phyloP scores from a whole-genome alignment of 2,797 vertebrate species.

The Spea hammondii region DNA sequence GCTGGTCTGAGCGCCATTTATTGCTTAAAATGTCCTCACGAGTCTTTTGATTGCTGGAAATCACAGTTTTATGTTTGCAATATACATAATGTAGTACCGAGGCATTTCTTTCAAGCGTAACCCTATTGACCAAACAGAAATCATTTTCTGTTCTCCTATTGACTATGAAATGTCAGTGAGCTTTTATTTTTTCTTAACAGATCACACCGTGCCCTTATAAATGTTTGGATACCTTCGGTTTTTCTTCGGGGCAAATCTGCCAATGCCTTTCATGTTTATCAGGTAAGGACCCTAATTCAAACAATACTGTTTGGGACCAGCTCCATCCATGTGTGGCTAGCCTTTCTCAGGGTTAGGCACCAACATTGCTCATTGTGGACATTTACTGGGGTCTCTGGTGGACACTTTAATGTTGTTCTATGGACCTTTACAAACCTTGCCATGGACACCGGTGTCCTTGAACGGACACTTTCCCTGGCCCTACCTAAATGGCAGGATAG shows the following conservation, averaged over 20 bases:
- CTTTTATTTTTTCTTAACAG: constrained; percentile 61
- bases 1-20: not conserved
- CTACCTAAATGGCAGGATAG: no score
- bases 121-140: not conserved
- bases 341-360: no score
- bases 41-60: not conserved
- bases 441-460: no score
- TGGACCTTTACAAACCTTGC: no score
- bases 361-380: no score
- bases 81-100: not conserved
- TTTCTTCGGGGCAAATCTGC: constrained; percentile 93
- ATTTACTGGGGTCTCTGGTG: no score
- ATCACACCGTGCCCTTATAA: constrained; percentile 94
- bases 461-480: no score
- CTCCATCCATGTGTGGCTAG: no score
- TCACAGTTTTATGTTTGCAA: not conserved
- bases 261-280: constrained; percentile 95
- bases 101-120: not conserved
- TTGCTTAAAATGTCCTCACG: not conserved
- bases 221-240: constrained; percentile 98
- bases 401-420: no score
- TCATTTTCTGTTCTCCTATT: not conserved
- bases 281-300: constrained; percentile 71
- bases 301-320: no score
- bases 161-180: constrained; percentile 20